A percentile compares a stretch with the other conserved stretches of the same genome.
Evolutionary conservation across 2,888 invertebrate species (phyloP).

Genomic region (Leucoptera coffeella): DNA sequence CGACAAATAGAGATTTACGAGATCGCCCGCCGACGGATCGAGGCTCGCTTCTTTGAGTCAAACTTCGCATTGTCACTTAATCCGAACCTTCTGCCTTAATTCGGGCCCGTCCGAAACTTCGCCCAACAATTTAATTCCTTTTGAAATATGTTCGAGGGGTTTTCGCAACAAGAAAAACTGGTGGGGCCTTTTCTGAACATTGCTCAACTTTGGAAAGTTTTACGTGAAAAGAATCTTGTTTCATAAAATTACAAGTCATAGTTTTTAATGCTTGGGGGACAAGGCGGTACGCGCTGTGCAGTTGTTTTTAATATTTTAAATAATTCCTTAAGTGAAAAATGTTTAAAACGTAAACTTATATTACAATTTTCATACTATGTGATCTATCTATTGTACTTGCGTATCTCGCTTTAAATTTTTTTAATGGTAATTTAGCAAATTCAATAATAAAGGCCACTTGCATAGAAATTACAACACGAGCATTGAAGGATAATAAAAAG

Average conservation of each 20-base stretch:
- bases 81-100: constrained; percentile 13
- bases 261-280: constrained; percentile 6
- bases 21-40: constrained; percentile 19
- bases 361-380: too few relatives aligned
- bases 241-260: constrained; percentile 3
- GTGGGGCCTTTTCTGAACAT: too few relatives aligned
- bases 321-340: too few relatives aligned
- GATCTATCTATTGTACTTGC: too few relatives aligned
- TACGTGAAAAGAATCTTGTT: not conserved
- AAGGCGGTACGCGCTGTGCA: not conserved
- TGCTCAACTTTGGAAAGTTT: too few relatives aligned
- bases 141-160: constrained; percentile 17
- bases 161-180: not conserved
- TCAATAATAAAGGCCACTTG: too few relatives aligned
- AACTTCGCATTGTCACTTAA: constrained; percentile 19
- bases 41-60: constrained; percentile 1
- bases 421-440: too few relatives aligned
- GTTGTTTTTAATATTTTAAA: too few relatives aligned
- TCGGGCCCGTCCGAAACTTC: constrained; percentile 25
- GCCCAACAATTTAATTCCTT: constrained; percentile 31
- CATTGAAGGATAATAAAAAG: too few relatives aligned
- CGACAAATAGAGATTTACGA: constrained; percentile 53
- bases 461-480: too few relatives aligned
- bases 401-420: too few relatives aligned
- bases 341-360: too few relatives aligned